Evolutionary conservation across 2,113 vertebrate species (phyloP), one percentile per base, ranked within the genome.

Genomic region (Passer domesticus): DNA sequence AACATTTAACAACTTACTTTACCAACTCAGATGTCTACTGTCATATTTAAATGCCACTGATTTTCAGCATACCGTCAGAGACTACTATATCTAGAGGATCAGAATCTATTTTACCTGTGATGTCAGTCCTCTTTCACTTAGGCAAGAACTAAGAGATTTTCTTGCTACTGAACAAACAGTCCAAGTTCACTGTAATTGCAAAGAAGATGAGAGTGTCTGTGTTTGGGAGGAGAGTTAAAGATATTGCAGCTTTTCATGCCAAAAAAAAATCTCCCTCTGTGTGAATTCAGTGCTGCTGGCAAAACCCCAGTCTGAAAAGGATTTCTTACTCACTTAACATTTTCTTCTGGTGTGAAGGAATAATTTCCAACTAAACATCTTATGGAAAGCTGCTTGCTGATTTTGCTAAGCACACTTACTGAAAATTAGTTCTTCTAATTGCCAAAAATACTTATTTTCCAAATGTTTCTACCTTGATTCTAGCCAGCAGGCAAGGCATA

Each of bases 401-500:
- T 94, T 94, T 64, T 81, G 7, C 41, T 90, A 92, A 83, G 59
- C 7, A 89, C 18, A 16, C 52, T 95, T 76, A 80, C 43, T 56
- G 91, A 84, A 43, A 96, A 76, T 52, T 12, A 91, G 18, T 91
- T 76, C 66, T 89, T 70, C 73, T 94, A 91, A 91, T 76, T 94
- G 79, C 15, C 82, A 84, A 50, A 83, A 95, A 30, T 15, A 43
- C 11, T 76, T 70, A 5, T 21, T 20, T 91, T 96, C 55, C 69
- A 87, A 90, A 24, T 5, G 15, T 91, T 91, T 97, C 39, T 95
- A 53, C n/a, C 44, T 82, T 67, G 31, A 43, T 64, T 81, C 70
- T 89, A 62, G 87, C 62, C 37, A 92, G 39, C 75, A 88, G 46
- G 44, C 8, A 33, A 82, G 43, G 63, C 37, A 30, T 69, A 33